These are phyloP conservation scores for Halotydeus destructor DNA, from an alignment of 1,140 invertebrate species.

Conservation along the genomic window DNA sequence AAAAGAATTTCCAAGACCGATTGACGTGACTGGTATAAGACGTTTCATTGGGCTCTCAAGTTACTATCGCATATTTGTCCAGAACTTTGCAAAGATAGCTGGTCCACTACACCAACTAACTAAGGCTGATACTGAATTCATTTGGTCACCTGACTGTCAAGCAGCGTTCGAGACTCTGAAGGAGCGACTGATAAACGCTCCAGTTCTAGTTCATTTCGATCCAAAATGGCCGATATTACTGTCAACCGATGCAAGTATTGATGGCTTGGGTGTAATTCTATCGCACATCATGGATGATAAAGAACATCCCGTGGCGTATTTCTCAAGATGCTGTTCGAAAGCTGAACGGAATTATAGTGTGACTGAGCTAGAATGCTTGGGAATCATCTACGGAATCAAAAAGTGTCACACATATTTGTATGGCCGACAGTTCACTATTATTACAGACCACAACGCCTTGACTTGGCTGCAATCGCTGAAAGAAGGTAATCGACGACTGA, in stretches of 20 bases:
- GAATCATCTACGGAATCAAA: constrained; percentile 27
- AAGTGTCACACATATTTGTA: constrained; percentile 31
- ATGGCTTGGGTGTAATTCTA: too few species aligned
- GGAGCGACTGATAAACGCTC: not conserved
- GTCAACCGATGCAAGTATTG: too few species aligned
- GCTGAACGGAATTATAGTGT: constrained; percentile 24
- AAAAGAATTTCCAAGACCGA: constrained; percentile 11
- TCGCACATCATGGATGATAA: too few species aligned
- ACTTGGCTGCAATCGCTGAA: constrained; percentile 5
- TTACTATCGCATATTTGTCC: constrained; percentile 17
- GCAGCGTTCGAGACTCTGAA: not conserved
- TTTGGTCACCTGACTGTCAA: constrained; percentile 5
- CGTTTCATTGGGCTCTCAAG: constrained; percentile 12
- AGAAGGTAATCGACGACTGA: constrained; percentile 7
- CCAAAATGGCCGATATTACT: too few species aligned
- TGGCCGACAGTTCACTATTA: constrained; percentile 23
- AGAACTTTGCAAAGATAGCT: constrained; percentile 20
- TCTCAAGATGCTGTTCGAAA: not conserved
- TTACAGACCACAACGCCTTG: constrained; percentile 30
- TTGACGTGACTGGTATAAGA: constrained; percentile 5
- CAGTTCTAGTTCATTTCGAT: too few species aligned
- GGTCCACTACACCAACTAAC: constrained; percentile 20
- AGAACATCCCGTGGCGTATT: constrained; percentile 1
- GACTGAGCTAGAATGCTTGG: constrained; percentile 32
- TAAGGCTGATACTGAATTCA: constrained; percentile 12